Evolutionary conservation across 2,888 invertebrate species (phyloP).

Genomic region (Philopedon plagiatum): DNA sequence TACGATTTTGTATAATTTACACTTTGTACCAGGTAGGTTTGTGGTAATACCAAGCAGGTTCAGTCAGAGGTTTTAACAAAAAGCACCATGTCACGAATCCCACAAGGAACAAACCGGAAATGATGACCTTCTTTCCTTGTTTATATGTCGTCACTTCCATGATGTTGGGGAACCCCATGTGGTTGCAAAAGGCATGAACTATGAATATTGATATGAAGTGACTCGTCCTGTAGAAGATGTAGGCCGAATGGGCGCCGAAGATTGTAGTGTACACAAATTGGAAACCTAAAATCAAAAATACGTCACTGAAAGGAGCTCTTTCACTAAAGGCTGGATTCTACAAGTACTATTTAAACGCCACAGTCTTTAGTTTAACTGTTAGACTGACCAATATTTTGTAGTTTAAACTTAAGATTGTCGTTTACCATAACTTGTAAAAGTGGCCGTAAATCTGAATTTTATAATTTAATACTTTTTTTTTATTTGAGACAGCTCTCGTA

Average conservation of each 20-base stretch:
- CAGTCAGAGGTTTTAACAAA: slow-evolving; percentile 83
- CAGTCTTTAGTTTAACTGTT: too few relatives aligned
- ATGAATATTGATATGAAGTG: slow-evolving; percentile 90
- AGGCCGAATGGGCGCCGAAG: slow-evolving; percentile 96
- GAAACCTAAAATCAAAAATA: slow-evolving; percentile 74
- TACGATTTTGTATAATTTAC: background rate
- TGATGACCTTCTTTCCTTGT: slow-evolving; percentile 69
- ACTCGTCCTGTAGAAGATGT: slow-evolving; percentile 89
- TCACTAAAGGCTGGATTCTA: too few relatives aligned
- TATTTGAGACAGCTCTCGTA: too few relatives aligned
- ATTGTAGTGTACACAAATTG: slow-evolving; percentile 93
- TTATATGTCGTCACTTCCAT: slow-evolving; percentile 77
- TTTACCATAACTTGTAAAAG: too few relatives aligned
- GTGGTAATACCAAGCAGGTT: slow-evolving; percentile 70
- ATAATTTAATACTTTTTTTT: too few relatives aligned
- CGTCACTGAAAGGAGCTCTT: background rate
- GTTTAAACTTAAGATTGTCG: too few relatives aligned
- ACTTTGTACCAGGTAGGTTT: slow-evolving; percentile 53
- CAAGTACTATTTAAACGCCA: too few relatives aligned
- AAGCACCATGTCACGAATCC: slow-evolving; percentile 86
- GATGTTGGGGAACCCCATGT: slow-evolving; percentile 96
- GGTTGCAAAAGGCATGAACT: slow-evolving; percentile 95
- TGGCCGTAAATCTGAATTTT: too few relatives aligned
- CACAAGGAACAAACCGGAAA: slow-evolving; percentile 78
- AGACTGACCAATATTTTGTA: too few relatives aligned